phyloP scores from a whole-genome alignment of 2,888 invertebrate genomes.

The Drosophila colorata region DNA sequence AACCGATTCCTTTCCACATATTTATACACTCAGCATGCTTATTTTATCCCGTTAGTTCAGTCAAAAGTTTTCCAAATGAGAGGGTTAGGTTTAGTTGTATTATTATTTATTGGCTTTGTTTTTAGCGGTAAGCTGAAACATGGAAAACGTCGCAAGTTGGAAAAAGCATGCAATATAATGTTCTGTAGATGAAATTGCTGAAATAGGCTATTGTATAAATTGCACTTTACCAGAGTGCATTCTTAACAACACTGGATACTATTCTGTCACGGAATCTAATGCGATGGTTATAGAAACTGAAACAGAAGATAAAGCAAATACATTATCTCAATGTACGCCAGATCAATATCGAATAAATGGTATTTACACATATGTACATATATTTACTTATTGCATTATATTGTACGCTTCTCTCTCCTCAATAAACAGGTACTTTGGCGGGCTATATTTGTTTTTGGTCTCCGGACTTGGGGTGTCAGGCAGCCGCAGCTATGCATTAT shows the following conservation, averaged over 20 bases:
- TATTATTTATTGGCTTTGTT: background rate
- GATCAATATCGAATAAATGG: slow-evolving; percentile 6
- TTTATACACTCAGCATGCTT: background rate
- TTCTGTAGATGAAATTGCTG: background rate
- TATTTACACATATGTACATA: background rate
- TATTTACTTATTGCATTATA: too few species aligned
- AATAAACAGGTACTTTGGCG: background rate
- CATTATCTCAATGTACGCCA: slow-evolving; percentile 1
- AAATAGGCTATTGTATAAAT: slow-evolving; percentile 3
- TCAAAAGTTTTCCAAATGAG: background rate
- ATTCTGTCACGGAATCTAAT: background rate
- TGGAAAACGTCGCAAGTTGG: background rate
- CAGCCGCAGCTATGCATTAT: background rate
- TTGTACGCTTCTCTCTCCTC: too few species aligned
- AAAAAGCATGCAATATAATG: background rate
- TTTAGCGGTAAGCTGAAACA: background rate
- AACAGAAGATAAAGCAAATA: background rate
- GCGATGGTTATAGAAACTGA: background rate
- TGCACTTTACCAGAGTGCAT: slow-evolving; percentile 12
- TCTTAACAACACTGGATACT: background rate
- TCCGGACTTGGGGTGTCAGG: background rate
- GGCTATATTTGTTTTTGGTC: slow-evolving; percentile 26
- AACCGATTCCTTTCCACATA: background rate
- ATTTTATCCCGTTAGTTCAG: background rate
- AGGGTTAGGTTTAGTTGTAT: background rate